Conservation (phyloP, 1,140 invertebrate species). For the Papilio polytes region DNA sequence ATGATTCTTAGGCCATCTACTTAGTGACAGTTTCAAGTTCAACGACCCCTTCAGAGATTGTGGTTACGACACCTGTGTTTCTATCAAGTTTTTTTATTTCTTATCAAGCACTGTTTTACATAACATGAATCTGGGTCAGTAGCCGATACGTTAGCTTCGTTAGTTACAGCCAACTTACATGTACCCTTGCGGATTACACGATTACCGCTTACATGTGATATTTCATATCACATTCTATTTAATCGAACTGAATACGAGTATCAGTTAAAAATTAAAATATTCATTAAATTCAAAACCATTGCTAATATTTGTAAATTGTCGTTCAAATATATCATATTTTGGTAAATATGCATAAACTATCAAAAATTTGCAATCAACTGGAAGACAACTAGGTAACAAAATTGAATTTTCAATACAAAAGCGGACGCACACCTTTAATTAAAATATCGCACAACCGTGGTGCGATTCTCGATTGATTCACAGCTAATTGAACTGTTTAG, state of each 20-base stretch:
- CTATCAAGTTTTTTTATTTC: background rate
- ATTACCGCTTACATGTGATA: background rate
- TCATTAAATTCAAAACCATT: background rate
- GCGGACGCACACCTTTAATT: too few species aligned
- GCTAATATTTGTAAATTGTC: background rate
- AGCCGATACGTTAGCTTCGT: background rate
- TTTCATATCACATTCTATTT: background rate
- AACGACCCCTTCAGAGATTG: background rate
- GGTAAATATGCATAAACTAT: too few species aligned
- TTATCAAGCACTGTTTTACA: constrained; percentile 9
- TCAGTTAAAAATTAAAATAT: background rate
- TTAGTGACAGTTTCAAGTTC: background rate
- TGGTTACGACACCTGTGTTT: constrained; percentile 15
- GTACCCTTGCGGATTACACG: background rate
- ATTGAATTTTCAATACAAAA: too few species aligned
- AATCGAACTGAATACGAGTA: background rate
- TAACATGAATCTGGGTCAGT: constrained; percentile 23
- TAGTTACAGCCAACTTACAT: background rate
- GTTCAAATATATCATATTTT: too few species aligned
- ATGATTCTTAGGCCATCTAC: background rate
- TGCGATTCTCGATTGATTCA: too few species aligned
- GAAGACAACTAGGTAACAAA: too few species aligned
- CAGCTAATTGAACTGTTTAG: too few species aligned
- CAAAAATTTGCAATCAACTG: background rate
- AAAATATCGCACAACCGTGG: too few species aligned